These are phyloP conservation scores for Heterochromis multidens DNA, from an alignment of 2,113 vertebrate genomes.

Conservation along the genomic window DNA sequence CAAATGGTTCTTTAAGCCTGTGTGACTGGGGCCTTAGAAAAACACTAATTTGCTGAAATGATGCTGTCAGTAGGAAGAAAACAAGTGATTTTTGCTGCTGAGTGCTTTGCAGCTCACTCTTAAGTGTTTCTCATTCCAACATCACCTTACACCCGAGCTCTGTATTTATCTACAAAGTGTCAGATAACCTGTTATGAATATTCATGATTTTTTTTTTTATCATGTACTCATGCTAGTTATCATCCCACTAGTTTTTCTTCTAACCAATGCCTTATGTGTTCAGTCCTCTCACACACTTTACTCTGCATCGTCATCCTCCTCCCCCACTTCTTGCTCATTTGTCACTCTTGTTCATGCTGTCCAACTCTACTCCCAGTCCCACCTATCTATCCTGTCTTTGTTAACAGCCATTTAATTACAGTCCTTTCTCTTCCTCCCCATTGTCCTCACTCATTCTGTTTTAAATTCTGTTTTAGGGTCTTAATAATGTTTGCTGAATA, in stretches of 20 bases:
- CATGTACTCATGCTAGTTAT: background rate
- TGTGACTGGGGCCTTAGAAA: background rate
- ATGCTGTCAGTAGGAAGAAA: background rate
- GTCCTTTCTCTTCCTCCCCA: background rate
- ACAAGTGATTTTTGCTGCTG: background rate
- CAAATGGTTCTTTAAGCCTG: background rate
- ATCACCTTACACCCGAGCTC: background rate
- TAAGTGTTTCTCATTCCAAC: background rate
- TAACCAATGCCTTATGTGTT: background rate
- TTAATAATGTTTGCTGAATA: background rate
- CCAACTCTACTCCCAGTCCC: background rate
- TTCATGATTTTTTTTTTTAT: background rate
- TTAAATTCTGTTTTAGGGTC: background rate
- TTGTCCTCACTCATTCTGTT: background rate
- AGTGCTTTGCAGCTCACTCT: background rate
- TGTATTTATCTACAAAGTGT: background rate
- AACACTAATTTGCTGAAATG: background rate
- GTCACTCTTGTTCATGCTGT: background rate
- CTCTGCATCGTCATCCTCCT: background rate
- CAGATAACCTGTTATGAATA: slow-evolving; percentile 12
- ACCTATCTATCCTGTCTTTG: background rate
- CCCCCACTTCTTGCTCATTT: slow-evolving; percentile 7
- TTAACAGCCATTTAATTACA: background rate
- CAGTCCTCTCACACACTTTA: background rate
- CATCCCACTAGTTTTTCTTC: background rate